Conservation (phyloP, 1,140 invertebrate species). For the Rhynchophorus ferrugineus region DNA sequence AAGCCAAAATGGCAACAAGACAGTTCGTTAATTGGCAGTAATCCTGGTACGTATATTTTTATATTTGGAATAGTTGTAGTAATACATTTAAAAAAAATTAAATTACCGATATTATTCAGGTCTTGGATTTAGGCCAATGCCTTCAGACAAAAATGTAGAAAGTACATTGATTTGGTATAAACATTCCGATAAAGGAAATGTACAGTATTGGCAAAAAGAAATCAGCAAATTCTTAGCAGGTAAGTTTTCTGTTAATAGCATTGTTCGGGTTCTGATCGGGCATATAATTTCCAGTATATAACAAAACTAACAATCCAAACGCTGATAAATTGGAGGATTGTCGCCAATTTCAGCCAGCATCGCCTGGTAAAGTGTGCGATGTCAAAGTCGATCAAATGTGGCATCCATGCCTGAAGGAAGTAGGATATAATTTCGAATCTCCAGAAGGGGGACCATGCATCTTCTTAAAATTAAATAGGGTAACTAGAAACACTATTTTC, state of each 20-base stretch:
- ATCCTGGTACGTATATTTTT: conserved; percentile 72
- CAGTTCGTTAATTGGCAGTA: conserved; percentile 77
- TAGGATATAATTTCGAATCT: conserved; percentile 61
- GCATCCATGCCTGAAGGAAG: conserved; percentile 52
- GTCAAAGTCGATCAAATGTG: conserved; percentile 59
- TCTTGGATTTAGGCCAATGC: conserved; percentile 84
- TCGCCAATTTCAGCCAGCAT: conserved; percentile 52
- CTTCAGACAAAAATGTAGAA: conserved; percentile 72
- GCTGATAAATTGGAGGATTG: conserved; percentile 62
- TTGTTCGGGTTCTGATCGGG: too few relatives aligned
- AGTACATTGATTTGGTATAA: conserved; percentile 92
- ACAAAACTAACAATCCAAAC: conserved; percentile 56
- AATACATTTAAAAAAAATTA: background rate
- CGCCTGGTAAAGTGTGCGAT: conserved; percentile 60
- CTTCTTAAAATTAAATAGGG: conserved; percentile 78
- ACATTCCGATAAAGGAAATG: conserved; percentile 63
- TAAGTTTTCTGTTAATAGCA: conserved; percentile 40
- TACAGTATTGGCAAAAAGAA: conserved; percentile 67
- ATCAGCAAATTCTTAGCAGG: conserved; percentile 66
- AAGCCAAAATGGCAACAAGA: conserved; percentile 81
- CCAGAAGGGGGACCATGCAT: conserved; percentile 66
- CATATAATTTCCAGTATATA: conserved; percentile 62
- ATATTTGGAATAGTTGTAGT: background rate
- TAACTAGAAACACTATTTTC: conserved; percentile 31
- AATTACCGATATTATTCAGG: conserved; percentile 48